Percentiles rank a stretch among this genome's conserved stretches.
Evolutionary conservation across 2,888 invertebrate species (phyloP).

Genomic region (Sipha maydis): DNA sequence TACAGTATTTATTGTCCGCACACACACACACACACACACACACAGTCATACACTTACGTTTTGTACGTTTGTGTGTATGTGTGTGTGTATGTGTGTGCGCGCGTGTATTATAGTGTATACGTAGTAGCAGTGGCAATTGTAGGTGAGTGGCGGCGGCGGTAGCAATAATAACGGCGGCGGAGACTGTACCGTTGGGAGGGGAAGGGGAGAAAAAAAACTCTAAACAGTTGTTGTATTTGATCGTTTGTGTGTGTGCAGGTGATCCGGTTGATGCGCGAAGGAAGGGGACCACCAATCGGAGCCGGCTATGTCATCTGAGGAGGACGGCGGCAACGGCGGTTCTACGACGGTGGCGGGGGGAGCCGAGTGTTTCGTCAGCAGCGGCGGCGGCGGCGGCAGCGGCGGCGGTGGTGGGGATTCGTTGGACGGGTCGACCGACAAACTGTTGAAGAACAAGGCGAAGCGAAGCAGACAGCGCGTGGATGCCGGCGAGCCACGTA

Average conservation of each 20-base stretch:
- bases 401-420: constrained; percentile 45
- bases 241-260: constrained; percentile 55
- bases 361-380: constrained; percentile 45
- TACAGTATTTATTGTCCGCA: constrained; percentile 22
- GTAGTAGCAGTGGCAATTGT: neutral
- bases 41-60: neutral
- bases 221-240: constrained; percentile 55
- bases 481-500: constrained; percentile 95
- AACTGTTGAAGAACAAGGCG: constrained; percentile 92
- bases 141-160: constrained; percentile 5
- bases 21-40: neutral
- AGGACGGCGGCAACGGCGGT: constrained; percentile 59
- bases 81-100: neutral
- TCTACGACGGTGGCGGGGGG: constrained; percentile 51
- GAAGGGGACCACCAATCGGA: constrained; percentile 60
- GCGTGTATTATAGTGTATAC: neutral
- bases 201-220: constrained; percentile 25
- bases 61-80: neutral
- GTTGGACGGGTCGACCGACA: constrained; percentile 67
- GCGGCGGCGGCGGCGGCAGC: constrained; percentile 31
- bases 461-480: constrained; percentile 95
- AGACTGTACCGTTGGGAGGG: neutral
- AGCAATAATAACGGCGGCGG: neutral
- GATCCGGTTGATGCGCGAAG: constrained; percentile 62
- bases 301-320: constrained; percentile 61